Evolutionary conservation across 2,113 vertebrate species (phyloP), one percentile per base, ranked within the genome.

Genomic region (Plecturocebus donacophilus): DNA sequence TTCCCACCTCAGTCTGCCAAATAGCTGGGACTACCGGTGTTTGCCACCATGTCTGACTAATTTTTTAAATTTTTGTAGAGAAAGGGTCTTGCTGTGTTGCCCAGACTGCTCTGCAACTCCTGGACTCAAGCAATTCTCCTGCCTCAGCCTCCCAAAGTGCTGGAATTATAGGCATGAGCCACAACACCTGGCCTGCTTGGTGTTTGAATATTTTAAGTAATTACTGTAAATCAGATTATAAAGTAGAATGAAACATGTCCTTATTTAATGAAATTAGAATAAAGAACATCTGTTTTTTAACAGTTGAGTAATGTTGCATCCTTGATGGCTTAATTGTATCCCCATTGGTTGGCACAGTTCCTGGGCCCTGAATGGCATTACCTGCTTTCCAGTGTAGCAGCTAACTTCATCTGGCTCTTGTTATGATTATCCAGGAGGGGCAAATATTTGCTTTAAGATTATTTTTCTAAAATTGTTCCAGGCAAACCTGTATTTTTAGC

Each of bases 231-330:
- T 94, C 88, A 93, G 61, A 21, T 94, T 71, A 77, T 54, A 77
- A 23, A 77, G 23, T 40, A 91, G 38, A 38, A 38, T 71, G 61
- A 68, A 71, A 27, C 42, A 0, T 10, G 21, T 32, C 61, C 58
- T 84, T 83, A 27, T 40, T 76, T 90, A 80, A 71, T 71, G 13
- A 94, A 96, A 94, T 94, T 30, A 89, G 93, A 89, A 56, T 93
- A 93, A 96, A 94, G 86, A 77, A 61, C 82, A 38, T 23, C 35
- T 73, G 25, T 89, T 96, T 81, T 95, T 87, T 84, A 91, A 68
- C 42, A 42, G 40, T 23, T 92, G 87, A 73, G 40, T 77, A 80
- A 38, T 16, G 27, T n/a, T 81, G 19, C 19, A 6, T 87, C 27
- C 52, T 84, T 58, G 61, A 16, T 30, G 14, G 16, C 19, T 35